A percentile compares a stretch with the other conserved stretches of the same genome.
phyloP scores from a whole-genome alignment of 2,888 invertebrate species.

The Patella pellucida region DNA sequence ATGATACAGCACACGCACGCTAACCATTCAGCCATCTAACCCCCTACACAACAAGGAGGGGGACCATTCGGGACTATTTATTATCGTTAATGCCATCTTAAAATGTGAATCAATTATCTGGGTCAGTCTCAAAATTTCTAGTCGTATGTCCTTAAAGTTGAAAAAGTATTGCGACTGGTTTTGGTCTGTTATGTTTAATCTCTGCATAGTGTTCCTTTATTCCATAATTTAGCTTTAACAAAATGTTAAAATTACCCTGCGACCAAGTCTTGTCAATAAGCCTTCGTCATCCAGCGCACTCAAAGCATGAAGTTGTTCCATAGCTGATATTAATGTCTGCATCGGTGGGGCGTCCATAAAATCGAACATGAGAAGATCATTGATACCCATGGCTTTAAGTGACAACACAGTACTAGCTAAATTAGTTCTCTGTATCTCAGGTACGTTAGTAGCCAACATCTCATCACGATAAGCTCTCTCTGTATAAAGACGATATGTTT shows the following conservation, averaged over 20 bases:
- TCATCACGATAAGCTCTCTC: slow-evolving; percentile 98
- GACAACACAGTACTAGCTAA: slow-evolving; percentile 95
- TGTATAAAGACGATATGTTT: slow-evolving; percentile 95
- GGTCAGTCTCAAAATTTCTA: too few relatives aligned
- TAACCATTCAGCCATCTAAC: too few relatives aligned
- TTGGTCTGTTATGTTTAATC: too few relatives aligned
- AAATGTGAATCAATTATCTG: too few relatives aligned
- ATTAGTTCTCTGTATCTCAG: slow-evolving; percentile 98
- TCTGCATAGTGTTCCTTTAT: too few relatives aligned
- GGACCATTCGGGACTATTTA: too few relatives aligned
- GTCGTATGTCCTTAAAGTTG: too few relatives aligned
- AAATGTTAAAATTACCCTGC: slow-evolving; percentile 73
- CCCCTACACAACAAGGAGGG: too few relatives aligned
- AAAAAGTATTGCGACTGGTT: too few relatives aligned
- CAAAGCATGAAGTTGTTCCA: slow-evolving; percentile 96
- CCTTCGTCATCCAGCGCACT: slow-evolving; percentile 91
- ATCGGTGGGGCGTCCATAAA: slow-evolving; percentile 99
- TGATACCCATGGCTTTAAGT: slow-evolving; percentile 99
- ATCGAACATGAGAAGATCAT: slow-evolving; percentile 97
- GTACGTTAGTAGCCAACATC: slow-evolving; percentile 86
- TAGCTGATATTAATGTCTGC: slow-evolving; percentile 96
- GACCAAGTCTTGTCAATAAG: slow-evolving; percentile 75
- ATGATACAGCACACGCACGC: too few relatives aligned
- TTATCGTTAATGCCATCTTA: too few relatives aligned
- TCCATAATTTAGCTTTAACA: not conserved